phyloP scores from a whole-genome alignment of 1,140 invertebrate genomes.

The Leucophenga varia region DNA sequence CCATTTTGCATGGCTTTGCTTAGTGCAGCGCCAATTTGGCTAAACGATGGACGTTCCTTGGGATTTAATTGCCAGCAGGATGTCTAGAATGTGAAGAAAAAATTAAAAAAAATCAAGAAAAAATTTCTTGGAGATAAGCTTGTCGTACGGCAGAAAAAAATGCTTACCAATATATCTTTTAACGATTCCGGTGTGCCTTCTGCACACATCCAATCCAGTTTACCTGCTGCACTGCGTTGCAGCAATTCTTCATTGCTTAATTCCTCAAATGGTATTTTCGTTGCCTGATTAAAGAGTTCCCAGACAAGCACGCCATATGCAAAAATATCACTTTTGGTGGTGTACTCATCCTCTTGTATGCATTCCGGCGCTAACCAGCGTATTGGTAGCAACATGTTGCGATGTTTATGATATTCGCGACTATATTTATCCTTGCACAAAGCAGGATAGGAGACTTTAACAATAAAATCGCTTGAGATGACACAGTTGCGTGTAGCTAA shows the following conservation, averaged over 20 bases:
- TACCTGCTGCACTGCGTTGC: conserved; percentile 67
- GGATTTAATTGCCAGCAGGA: conserved; percentile 65
- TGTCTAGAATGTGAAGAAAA: conserved; percentile 51
- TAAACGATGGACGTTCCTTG: conserved; percentile 65
- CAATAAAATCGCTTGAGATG: conserved; percentile 76
- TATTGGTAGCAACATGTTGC: conserved; percentile 77
- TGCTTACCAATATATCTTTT: conserved; percentile 63
- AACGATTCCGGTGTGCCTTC: conserved; percentile 66
- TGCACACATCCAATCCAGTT: conserved; percentile 67
- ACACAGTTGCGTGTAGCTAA: conserved; percentile 92
- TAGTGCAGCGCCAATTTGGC: conserved; percentile 45
- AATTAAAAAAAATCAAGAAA: conserved; percentile 4
- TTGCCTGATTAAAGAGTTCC: conserved; percentile 76
- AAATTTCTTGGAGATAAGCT: neutral
- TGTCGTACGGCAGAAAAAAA: neutral
- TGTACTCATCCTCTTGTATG: conserved; percentile 87
- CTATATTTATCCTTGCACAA: conserved; percentile 83
- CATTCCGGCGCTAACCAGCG: conserved; percentile 89
- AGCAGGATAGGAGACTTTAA: conserved; percentile 82
- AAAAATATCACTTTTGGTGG: conserved; percentile 92
- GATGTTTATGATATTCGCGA: conserved; percentile 79
- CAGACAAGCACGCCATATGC: conserved; percentile 86
- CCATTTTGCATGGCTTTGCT: conserved; percentile 52
- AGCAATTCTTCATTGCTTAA: conserved; percentile 77
- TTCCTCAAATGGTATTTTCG: conserved; percentile 81